Percentiles rank a stretch among this genome's conserved stretches.
Conservation (phyloP, 2,888 invertebrate genomes). For the Eumerus sabulonum region DNA sequence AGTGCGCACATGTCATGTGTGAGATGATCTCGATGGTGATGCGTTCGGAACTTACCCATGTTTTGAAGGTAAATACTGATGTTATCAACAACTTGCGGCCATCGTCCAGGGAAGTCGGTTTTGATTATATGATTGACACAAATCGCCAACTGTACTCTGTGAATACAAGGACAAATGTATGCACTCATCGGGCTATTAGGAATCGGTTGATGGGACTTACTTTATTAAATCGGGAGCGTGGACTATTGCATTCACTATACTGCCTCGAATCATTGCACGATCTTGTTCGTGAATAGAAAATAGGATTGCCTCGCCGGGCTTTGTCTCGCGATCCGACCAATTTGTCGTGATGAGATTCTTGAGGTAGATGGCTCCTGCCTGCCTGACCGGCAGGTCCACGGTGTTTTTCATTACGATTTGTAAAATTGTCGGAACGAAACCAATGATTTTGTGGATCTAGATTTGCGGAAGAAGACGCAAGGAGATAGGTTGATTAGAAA, state of each 20-base stretch:
- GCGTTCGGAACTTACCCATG: conserved; percentile 78
- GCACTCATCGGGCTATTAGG: too few species aligned
- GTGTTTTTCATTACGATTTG: conserved; percentile 96
- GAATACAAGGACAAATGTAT: conserved; percentile 59
- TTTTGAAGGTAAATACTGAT: conserved; percentile 95
- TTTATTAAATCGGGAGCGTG: conserved; percentile 93
- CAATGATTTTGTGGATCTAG: conserved; percentile 96
- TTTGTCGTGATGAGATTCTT: conserved; percentile 94
- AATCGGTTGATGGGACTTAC: conserved; percentile 70
- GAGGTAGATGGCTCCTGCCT: conserved; percentile 97
- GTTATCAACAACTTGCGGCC: conserved; percentile 98
- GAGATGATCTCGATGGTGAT: neutral
- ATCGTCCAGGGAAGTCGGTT: conserved; percentile 95
- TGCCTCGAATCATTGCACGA: conserved; percentile 93
- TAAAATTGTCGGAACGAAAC: conserved; percentile 95
- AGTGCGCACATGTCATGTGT: too few species aligned
- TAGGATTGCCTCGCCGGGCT: conserved; percentile 85
- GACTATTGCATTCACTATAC: conserved; percentile 97
- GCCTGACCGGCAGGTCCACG: conserved; percentile 93
- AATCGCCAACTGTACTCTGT: conserved; percentile 92
- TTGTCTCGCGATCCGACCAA: conserved; percentile 92
- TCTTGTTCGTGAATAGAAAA: conserved; percentile 98
- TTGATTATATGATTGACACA: conserved; percentile 96
- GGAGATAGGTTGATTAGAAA: neutral
- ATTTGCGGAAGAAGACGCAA: neutral